Percentiles rank a stretch among this genome's conserved stretches.
phyloP scores from a whole-genome alignment of 2,113 vertebrate genomes.

The Hydrochoerus hydrochaeris region DNA sequence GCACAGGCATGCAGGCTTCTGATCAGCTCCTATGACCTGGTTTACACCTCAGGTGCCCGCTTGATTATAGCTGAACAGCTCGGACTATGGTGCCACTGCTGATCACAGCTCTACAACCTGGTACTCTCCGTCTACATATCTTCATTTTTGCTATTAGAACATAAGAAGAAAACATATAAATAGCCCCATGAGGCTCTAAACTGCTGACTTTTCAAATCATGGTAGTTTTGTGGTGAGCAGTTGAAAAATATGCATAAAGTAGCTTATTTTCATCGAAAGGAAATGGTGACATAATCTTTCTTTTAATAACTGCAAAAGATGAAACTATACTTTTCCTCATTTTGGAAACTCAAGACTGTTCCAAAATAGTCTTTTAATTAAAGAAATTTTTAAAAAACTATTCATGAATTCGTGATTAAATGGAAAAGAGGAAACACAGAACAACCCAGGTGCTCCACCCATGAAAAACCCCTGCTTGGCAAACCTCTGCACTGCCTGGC shows the following conservation, averaged over 20 bases:
- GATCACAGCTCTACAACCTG: not conserved
- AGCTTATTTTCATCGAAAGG: not conserved
- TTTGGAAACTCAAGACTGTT: not conserved
- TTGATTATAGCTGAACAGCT: not conserved
- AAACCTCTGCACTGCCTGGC: not conserved
- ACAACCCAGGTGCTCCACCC: not conserved
- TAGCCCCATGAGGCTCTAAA: not conserved
- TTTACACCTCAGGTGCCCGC: not conserved
- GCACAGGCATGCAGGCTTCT: not conserved
- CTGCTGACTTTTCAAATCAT: not conserved
- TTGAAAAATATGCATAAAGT: not conserved
- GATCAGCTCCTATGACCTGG: not conserved
- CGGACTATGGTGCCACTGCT: not conserved
- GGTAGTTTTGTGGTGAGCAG: not conserved
- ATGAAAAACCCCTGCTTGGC: too few species aligned
- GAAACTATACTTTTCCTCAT: not conserved
- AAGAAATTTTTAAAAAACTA: not conserved
- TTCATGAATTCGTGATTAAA: not conserved
- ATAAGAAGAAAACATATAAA: not conserved
- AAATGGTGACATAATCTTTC: not conserved
- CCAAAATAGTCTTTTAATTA: not conserved
- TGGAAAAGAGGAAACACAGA: not conserved
- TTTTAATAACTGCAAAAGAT: conserved; percentile 1
- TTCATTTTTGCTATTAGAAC: not conserved
- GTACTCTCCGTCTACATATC: not conserved